These are phyloP conservation scores for Solen grandis DNA, from an alignment of 1,140 invertebrate genomes.

Conservation along the genomic window DNA sequence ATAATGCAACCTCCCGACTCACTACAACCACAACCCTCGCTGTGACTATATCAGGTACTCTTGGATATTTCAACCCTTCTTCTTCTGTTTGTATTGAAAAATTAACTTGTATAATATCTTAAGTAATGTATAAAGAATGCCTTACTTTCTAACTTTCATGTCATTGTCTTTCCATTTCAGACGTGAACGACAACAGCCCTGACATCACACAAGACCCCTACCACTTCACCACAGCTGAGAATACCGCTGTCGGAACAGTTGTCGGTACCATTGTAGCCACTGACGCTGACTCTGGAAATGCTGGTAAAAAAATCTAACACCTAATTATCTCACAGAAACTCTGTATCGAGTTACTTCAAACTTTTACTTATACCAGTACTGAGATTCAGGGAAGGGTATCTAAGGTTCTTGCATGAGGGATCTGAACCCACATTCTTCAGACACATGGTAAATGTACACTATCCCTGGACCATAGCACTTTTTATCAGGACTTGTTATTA, in stretches of 20 bases:
- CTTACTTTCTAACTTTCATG: background rate
- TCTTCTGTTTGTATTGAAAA: background rate
- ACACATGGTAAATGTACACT: too few species aligned
- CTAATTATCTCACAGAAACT: too few species aligned
- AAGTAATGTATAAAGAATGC: background rate
- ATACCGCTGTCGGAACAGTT: slow-evolving; percentile 8
- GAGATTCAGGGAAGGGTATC: too few species aligned
- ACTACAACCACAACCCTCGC: slow-evolving; percentile 45
- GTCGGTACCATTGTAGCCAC: slow-evolving; percentile 22
- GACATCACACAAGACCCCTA: slow-evolving; percentile 83
- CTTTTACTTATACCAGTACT: too few species aligned
- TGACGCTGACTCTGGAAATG: slow-evolving; percentile 23
- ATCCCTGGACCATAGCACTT: too few species aligned
- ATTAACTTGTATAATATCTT: background rate
- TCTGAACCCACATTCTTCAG: too few species aligned
- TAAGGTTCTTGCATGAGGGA: too few species aligned
- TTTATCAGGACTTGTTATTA: too few species aligned
- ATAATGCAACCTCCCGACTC: slow-evolving; percentile 49
- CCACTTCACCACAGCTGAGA: slow-evolving; percentile 17
- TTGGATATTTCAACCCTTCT: background rate
- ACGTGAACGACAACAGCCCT: slow-evolving; percentile 96
- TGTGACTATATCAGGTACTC: slow-evolving; percentile 56
- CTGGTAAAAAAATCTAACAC: slow-evolving; percentile 26
- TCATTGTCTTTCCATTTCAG: slow-evolving; percentile 80
- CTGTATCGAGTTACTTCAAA: too few species aligned